Conservation (phyloP, 53 echinoderm and acorn worm species). For the Stichopus horrens region DNA sequence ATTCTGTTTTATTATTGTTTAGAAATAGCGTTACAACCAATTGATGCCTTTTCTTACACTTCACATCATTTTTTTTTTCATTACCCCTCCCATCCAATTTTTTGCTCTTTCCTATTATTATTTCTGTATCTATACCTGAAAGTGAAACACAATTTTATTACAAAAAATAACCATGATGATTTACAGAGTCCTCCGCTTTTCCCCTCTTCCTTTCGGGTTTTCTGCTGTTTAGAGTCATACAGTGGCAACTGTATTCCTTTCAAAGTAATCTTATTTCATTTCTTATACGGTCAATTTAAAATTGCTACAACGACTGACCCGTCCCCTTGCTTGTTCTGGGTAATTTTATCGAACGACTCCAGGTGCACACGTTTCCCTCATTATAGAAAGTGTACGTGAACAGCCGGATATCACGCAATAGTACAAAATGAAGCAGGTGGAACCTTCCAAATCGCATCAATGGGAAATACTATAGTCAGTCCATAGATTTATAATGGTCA, state of each 20-base stretch:
- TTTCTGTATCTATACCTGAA: neutral
- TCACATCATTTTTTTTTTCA: neutral
- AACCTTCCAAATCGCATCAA: neutral
- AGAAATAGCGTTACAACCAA: too few species aligned
- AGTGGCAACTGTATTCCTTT: too few species aligned
- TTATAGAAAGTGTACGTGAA: neutral
- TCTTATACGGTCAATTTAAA: neutral
- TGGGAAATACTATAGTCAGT: neutral
- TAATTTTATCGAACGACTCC: slow-evolving; percentile 18
- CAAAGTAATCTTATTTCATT: neutral
- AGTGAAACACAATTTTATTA: neutral
- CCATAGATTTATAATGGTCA: too few species aligned
- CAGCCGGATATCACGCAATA: neutral
- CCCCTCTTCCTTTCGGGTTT: neutral
- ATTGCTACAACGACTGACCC: slow-evolving; percentile 1
- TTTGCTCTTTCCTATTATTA: neutral
- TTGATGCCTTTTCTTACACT: neutral
- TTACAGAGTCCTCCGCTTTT: neutral
- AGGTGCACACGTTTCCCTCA: slow-evolving; percentile 16
- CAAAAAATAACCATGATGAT: neutral
- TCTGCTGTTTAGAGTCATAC: too few species aligned
- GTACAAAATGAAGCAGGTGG: neutral
- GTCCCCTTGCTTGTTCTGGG: neutral
- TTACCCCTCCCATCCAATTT: neutral
- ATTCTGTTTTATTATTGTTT: too few species aligned